Percentiles rank a stretch among this genome's conserved stretches.
Evolutionary conservation across 1,140 invertebrate species (phyloP).

Genomic region (Zophobas atratus): DNA sequence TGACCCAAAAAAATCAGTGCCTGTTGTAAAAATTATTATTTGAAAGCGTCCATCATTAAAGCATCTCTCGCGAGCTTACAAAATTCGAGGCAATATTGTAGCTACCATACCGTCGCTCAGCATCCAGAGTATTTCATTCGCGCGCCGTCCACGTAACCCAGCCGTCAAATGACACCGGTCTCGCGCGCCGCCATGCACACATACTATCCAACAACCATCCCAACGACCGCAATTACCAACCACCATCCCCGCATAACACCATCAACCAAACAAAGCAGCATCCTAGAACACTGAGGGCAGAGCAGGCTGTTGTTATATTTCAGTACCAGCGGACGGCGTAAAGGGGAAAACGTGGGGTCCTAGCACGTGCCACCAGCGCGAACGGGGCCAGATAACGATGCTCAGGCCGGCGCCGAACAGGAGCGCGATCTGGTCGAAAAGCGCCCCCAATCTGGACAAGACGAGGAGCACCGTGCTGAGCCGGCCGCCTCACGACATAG

Average conservation of each 20-base stretch:
- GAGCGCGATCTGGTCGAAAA: slow-evolving; percentile 70
- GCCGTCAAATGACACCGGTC: too few species aligned
- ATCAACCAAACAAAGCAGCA: neutral
- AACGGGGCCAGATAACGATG: slow-evolving; percentile 81
- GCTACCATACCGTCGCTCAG: too few species aligned
- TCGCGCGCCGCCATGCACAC: neutral
- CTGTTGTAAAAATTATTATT: too few species aligned
- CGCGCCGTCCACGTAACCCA: too few species aligned
- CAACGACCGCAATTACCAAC: too few species aligned
- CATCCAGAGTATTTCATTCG: too few species aligned
- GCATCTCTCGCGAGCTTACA: too few species aligned
- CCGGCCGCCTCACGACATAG: slow-evolving; percentile 74
- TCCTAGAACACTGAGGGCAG: slow-evolving; percentile 31
- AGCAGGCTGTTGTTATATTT: slow-evolving; percentile 60
- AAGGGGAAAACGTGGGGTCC: slow-evolving; percentile 99
- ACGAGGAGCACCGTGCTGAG: slow-evolving; percentile 69
- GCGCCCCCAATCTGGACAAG: slow-evolving; percentile 89
- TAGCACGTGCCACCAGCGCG: slow-evolving; percentile 91
- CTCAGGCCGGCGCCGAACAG: slow-evolving; percentile 66
- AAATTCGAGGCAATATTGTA: too few species aligned
- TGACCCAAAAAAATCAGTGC: too few species aligned
- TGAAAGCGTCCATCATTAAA: too few species aligned
- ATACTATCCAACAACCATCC: neutral
- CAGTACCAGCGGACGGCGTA: slow-evolving; percentile 92
- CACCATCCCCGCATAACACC: neutral